Evolutionary conservation across 35 echinoderm and acorn worm species (phyloP).

Genomic region (Anneissia japonica): DNA sequence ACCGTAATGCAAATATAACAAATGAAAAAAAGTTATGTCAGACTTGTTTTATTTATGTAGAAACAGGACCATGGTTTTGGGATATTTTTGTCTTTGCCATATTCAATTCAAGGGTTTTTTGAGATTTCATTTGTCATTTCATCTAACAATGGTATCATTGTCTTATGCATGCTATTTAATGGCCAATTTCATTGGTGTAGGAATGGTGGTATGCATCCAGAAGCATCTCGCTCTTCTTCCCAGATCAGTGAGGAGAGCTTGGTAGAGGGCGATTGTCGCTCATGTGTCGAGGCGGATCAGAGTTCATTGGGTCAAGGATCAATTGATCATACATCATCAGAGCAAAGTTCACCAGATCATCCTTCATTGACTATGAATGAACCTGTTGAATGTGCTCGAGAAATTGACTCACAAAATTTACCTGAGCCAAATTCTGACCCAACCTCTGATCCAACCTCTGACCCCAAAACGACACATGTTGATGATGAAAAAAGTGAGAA

Average conservation of each 20-base stretch:
- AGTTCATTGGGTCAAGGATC: neutral
- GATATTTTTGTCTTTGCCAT: too few species aligned
- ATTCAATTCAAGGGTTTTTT: too few species aligned
- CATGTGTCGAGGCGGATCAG: neutral
- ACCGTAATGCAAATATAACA: too few species aligned
- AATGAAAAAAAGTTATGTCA: too few species aligned
- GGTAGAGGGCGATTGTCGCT: neutral
- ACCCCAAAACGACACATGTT: neutral
- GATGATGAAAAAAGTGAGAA: neutral
- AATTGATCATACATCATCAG: neutral
- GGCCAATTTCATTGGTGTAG: neutral
- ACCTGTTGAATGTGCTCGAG: neutral
- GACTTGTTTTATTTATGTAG: too few species aligned
- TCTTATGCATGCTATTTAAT: neutral
- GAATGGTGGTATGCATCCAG: neutral
- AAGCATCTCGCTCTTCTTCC: neutral
- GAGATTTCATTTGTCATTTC: neutral
- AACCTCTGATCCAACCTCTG: neutral
- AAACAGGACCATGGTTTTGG: too few species aligned
- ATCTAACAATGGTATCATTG: neutral
- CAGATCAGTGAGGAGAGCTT: neutral
- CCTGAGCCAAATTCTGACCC: neutral
- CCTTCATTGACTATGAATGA: neutral
- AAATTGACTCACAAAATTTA: too few species aligned
- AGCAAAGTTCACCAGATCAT: neutral